Evolutionary conservation across 2,113 vertebrate genomes (phyloP).

Genomic region (Hepsetus odoe): DNA sequence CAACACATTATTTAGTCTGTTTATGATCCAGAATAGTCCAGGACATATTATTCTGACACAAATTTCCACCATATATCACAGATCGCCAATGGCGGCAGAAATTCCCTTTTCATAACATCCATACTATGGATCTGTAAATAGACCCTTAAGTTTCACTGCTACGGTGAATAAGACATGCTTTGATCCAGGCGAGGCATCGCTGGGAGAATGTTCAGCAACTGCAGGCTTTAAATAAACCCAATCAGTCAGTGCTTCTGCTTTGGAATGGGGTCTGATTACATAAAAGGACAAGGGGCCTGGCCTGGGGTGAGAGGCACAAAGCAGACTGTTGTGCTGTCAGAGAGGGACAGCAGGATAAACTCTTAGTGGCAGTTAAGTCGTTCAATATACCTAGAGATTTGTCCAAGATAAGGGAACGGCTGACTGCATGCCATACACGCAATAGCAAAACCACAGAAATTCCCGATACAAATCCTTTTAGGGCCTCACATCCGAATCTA

Average conservation of each 20-base stretch:
- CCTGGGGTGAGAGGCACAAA: constrained; percentile 42
- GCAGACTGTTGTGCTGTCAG: constrained; percentile 41
- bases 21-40: too few relatives aligned
- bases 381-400: constrained; percentile 15
- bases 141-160: background rate
- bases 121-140: too few relatives aligned
- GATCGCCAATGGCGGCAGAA: too few relatives aligned
- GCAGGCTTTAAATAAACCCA: constrained; percentile 59
- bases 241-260: constrained; percentile 36
- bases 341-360: constrained; percentile 10
- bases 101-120: too few relatives aligned
- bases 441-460: background rate
- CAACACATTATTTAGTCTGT: too few relatives aligned
- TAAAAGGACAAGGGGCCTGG: constrained; percentile 45
- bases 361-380: constrained; percentile 16
- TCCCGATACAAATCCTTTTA: background rate
- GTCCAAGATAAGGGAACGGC: background rate
- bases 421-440: background rate
- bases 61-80: too few relatives aligned
- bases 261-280: constrained; percentile 54
- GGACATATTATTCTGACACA: background rate
- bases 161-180: background rate
- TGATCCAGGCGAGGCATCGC: background rate
- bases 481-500: background rate
- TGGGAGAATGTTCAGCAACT: constrained; percentile 49